These are phyloP conservation scores for Agonopterix heracliana DNA, from an alignment of 2,888 invertebrate genomes.

Conservation along the genomic window DNA sequence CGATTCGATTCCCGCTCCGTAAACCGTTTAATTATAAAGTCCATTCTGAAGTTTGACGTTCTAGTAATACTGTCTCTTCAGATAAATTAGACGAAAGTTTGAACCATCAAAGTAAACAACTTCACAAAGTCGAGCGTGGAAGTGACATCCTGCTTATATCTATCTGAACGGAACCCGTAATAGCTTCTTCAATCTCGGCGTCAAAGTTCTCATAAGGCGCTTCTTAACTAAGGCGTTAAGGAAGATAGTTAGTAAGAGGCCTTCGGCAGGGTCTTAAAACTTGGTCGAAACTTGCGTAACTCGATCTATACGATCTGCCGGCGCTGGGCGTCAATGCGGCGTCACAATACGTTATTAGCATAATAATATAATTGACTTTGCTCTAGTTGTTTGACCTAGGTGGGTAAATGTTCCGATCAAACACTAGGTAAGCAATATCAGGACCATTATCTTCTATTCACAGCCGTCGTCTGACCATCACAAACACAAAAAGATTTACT, in stretches of 20 bases:
- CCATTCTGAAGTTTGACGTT: constrained; percentile 19
- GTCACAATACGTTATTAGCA: constrained; percentile 69
- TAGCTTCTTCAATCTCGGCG: constrained; percentile 74
- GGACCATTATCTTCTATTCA: too few relatives aligned
- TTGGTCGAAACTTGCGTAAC: constrained; percentile 67
- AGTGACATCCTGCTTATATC: constrained; percentile 74
- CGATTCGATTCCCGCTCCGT: constrained; percentile 10
- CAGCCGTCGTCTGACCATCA: too few relatives aligned
- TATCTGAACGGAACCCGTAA: constrained; percentile 71
- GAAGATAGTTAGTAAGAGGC: constrained; percentile 72
- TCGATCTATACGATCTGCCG: constrained; percentile 58
- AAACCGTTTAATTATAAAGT: constrained; percentile 19
- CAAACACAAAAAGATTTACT: too few relatives aligned
- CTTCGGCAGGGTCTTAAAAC: constrained; percentile 72
- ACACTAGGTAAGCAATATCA: too few relatives aligned
- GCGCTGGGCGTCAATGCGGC: constrained; percentile 49
- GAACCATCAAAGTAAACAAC: constrained; percentile 69
- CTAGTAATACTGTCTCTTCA: constrained; percentile 35
- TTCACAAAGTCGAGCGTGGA: constrained; percentile 69
- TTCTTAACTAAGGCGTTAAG: constrained; percentile 74
- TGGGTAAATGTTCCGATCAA: too few relatives aligned
- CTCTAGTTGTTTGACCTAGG: not conserved
- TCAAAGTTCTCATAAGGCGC: constrained; percentile 75
- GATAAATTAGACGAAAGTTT: constrained; percentile 58
- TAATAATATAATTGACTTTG: constrained; percentile 31